Conservation (phyloP, 2,888 invertebrate species). For the Mimas tiliae region DNA sequence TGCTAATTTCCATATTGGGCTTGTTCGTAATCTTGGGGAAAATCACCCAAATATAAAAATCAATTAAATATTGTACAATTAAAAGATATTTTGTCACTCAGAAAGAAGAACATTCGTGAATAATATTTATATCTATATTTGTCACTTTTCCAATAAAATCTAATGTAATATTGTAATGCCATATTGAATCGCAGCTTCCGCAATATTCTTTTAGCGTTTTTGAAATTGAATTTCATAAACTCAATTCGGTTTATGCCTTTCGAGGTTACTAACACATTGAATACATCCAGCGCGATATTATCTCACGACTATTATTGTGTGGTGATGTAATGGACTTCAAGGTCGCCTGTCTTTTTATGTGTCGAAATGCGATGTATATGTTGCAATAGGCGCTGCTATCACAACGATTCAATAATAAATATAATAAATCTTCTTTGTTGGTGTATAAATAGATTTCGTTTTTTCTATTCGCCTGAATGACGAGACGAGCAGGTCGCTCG, state of each 20-base stretch:
- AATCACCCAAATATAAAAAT: too few relatives aligned
- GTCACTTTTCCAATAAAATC: too few relatives aligned
- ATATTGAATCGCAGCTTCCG: background rate
- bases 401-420: background rate
- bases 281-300: slow-evolving; percentile 30
- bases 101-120: too few relatives aligned
- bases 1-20: too few relatives aligned
- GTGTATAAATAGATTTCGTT: background rate
- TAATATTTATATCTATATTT: too few relatives aligned
- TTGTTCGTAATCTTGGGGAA: too few relatives aligned
- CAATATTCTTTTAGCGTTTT: background rate
- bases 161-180: too few relatives aligned
- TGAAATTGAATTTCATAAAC: background rate
- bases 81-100: too few relatives aligned
- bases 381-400: background rate
- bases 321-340: slow-evolving; percentile 52
- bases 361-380: slow-evolving; percentile 26
- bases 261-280: slow-evolving; percentile 34
- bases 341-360: slow-evolving; percentile 30
- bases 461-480: background rate
- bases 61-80: too few relatives aligned
- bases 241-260: slow-evolving; percentile 9
- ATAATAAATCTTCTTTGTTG: background rate
- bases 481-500: too few relatives aligned
- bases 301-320: slow-evolving; percentile 35